Percentiles rank a stretch among this genome's conserved stretches.
Conservation (phyloP, 2,113 vertebrate species). For the Thryonomys swinderianus region DNA sequence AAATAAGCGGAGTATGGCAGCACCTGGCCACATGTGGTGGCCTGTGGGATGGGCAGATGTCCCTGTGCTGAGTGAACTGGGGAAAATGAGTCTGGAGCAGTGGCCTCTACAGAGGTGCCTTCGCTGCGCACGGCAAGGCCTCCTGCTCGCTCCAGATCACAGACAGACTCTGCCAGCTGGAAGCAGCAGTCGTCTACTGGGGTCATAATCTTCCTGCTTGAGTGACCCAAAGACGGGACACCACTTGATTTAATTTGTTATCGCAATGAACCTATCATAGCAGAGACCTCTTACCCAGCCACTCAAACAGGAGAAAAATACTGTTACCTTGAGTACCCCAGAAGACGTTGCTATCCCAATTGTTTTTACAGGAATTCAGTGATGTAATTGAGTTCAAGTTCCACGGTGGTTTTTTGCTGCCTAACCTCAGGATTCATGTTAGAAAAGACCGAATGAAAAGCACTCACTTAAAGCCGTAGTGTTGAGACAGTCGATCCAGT, state of each 20-base stretch:
- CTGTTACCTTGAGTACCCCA: not conserved
- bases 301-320: constrained; percentile 19
- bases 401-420: not conserved
- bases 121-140: constrained; percentile 70
- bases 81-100: constrained; percentile 39
- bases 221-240: constrained; percentile 40
- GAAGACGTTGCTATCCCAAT: constrained; percentile 56
- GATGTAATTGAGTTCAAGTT: constrained; percentile 33
- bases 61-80: constrained; percentile 67
- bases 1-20: constrained; percentile 6
- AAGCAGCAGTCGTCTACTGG: not conserved
- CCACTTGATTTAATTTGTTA: constrained; percentile 70
- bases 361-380: constrained; percentile 46
- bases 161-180: constrained; percentile 68
- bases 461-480: not conserved
- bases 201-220: constrained; percentile 58
- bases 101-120: constrained; percentile 76
- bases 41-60: constrained; percentile 68
- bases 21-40: constrained; percentile 22
- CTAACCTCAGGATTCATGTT: constrained; percentile 68
- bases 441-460: not conserved
- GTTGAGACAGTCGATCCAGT: constrained; percentile 38
- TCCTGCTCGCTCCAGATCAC: constrained; percentile 12
- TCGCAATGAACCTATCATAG: constrained; percentile 61
- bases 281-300: constrained; percentile 64